Base-by-base conservation (phyloP, 2,888 invertebrate species). In the Lordiphosa andalusiaca region DNA sequence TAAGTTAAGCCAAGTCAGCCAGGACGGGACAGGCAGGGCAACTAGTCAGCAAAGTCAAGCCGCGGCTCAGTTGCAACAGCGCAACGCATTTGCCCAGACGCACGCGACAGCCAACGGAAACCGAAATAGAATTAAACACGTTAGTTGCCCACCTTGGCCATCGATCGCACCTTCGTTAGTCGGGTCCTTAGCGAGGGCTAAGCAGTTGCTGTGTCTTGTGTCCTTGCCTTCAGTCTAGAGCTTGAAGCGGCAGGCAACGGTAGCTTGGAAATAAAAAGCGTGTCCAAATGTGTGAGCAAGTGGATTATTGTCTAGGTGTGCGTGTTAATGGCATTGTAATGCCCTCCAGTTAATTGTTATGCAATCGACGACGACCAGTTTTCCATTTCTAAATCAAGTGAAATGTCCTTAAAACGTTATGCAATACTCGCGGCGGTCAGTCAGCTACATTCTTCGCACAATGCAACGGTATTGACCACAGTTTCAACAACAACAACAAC, bases 321-420 rank as follows among this genome's bases (percentile, higher is more conserved):
- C 53, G 56, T 66, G 50, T 53, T 74, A 69, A 71, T 62, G 63
- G 60, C 55, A 54, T 51, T 73, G 47, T 57, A 53, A 56, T 51
- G 62, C 48, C 59, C 50, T 44, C 42, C 30, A 44, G 65, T 74
- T 75, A 73, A 77, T 75, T 65, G 83, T 85, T 85, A 80, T 83
- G 81, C 81, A 85, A 85, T 73, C 61, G 66, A 37, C 61, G 66
- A 37, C 53, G 10, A 30, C 10, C 40, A 42, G 58, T 54, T 4
- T 50, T 59, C 52, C 60, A 73, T 59, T 51, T 47, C 47, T 41
- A 58, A 60, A 35, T 49, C 10, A 52, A 36, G 53, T 52, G 46
- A 71, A 88, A 93, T 93, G 93, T 93, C 93, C 86, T 91, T 93
- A 91, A 92, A 93, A 89, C 91, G 92, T 78, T 90, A 93, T 76